Base-by-base conservation (phyloP, 1,140 invertebrate species). In the Ganaspis sp. region DNA sequence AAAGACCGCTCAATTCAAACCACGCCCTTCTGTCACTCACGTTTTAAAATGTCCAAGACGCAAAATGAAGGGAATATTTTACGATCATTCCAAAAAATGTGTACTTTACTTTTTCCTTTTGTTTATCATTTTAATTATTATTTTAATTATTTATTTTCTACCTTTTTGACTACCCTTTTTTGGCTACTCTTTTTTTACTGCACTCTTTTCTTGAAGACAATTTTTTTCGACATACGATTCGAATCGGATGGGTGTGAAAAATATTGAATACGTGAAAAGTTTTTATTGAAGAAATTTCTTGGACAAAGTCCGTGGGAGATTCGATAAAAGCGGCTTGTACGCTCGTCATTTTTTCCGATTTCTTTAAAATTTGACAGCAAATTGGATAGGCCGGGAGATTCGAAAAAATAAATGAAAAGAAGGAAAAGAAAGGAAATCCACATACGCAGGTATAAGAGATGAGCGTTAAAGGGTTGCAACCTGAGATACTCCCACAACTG, bases 61-160 rank as follows among this genome's bases (percentile, higher is more conserved):
- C 21, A 69, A 76, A 71, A 70, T 69, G 45, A 54, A 21, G 6
- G 42, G 29, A 38, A 70, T 64, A 73, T 74, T 80, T 83, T 74
- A 79, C 75, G 49, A 77, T 81, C 79, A 81, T 79, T 81, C 69
- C 77, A 83, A n/a, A n/a, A n/a, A n/a, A n/a, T n/a, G n/a, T n/a
- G n/a, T n/a, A n/a, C n/a, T n/a, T n/a, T n/a, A n/a, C n/a, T n/a
- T n/a, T n/a, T n/a, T n/a, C n/a, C n/a, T n/a, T n/a, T n/a, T 34
- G 29, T 34, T 34, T 34, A 3, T 3, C 29, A 34, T 34, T 3
- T 34, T 34, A 3, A 3, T 34, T 34, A 34, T 3, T 34, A 34
- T 34, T 34, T 34, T 34, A 34, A 34, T 2, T 34, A 34, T 34
- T 34, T 34, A 3, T 34, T 34, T 34, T 34, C 6, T 34, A 34